These are phyloP conservation scores for Parotocinclus haroldoi DNA, from an alignment of 2,797 vertebrate species.

Conservation along the genomic window DNA sequence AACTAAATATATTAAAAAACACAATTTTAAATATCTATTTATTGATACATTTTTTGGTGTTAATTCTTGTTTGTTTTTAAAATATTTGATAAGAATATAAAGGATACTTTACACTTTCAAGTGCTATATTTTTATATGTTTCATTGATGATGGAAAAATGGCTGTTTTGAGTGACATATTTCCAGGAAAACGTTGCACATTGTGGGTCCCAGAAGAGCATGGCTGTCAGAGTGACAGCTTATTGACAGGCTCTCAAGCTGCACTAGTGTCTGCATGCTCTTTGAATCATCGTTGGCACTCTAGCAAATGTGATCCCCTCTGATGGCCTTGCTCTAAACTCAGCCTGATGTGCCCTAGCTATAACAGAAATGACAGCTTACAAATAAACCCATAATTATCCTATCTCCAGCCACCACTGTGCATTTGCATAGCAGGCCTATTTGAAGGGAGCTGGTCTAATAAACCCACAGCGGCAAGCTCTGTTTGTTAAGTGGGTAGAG, in stretches of 20 bases:
- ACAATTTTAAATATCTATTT: too few species aligned
- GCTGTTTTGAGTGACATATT: conserved; percentile 64
- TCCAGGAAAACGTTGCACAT: conserved; percentile 60
- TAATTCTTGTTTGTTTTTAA: too few species aligned
- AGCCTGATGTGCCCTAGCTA: conserved; percentile 80
- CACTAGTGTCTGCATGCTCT: conserved; percentile 62
- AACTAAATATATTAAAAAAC: too few species aligned
- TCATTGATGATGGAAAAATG: conserved; percentile 38
- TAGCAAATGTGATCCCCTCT: conserved; percentile 75
- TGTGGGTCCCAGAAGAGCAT: conserved; percentile 67
- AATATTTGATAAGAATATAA: too few species aligned
- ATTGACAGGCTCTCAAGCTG: conserved; percentile 75
- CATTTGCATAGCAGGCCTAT: conserved; percentile 75
- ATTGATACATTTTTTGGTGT: too few species aligned
- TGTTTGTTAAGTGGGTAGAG: conserved; percentile 65
- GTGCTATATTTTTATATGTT: too few species aligned
- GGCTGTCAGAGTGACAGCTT: conserved; percentile 74
- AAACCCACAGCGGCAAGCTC: conserved; percentile 68
- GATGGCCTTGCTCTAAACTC: conserved; percentile 75
- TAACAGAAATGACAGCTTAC: conserved; percentile 82
- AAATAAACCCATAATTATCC: conserved; percentile 85
- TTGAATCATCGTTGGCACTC: conserved; percentile 71
- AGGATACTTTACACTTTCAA: too few species aligned
- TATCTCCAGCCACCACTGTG: conserved; percentile 72
- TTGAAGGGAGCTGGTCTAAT: conserved; percentile 67